Conservation (phyloP, 2,797 vertebrate genomes). For the Brotogeris chrysoptera region DNA sequence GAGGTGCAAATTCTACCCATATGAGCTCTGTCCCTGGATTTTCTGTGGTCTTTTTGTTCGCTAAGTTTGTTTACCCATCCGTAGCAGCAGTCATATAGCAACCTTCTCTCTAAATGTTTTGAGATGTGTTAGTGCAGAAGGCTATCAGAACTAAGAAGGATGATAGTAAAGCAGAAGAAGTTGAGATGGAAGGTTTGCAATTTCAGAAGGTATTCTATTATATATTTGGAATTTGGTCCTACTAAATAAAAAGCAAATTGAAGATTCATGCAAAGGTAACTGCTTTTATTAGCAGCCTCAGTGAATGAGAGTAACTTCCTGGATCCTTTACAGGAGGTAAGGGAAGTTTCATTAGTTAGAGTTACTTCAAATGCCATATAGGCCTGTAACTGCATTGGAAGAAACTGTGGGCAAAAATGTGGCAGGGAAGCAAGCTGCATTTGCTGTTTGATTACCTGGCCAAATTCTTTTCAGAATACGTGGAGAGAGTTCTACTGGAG, state of each 20-base stretch:
- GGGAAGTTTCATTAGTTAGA: neutral
- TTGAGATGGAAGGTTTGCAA: neutral
- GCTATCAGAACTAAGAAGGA: neutral
- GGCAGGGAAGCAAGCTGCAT: neutral
- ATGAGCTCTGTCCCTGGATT: neutral
- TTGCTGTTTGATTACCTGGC: neutral
- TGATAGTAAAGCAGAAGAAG: neutral
- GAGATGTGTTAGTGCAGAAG: neutral
- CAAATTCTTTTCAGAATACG: neutral
- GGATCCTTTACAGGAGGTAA: neutral
- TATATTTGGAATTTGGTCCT: neutral
- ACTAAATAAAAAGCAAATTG: neutral
- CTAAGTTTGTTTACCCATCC: neutral
- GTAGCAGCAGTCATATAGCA: fast-evolving
- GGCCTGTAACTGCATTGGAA: neutral
- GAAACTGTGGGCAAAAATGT: neutral
- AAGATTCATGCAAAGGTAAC: neutral
- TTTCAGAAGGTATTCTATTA: neutral
- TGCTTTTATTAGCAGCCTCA: neutral
- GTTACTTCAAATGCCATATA: neutral
- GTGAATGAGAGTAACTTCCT: neutral
- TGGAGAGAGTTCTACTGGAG: neutral
- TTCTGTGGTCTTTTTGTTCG: neutral
- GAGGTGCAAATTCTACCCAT: neutral
- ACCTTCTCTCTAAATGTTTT: neutral